Evolutionary conservation across 2,797 vertebrate genomes (phyloP).

Genomic region (Sebastes cheni): DNA sequence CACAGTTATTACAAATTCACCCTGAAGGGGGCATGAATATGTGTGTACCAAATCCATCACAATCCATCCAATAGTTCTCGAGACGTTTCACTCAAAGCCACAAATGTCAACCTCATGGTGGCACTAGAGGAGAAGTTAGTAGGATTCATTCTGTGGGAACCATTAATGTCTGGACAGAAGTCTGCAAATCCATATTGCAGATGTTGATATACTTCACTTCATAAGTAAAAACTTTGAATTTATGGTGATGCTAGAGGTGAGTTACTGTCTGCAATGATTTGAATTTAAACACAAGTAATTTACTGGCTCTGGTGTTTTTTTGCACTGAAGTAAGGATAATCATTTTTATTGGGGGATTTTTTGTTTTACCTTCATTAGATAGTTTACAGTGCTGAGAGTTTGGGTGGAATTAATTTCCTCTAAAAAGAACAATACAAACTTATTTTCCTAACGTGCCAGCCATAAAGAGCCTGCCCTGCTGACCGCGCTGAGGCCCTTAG

Average conservation of each 20-base stretch:
- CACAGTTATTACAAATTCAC: background rate
- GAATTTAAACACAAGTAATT: background rate
- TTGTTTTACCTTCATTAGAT: background rate
- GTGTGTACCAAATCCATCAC: background rate
- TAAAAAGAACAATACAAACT: background rate
- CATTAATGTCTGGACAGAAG: background rate
- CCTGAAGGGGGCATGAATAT: background rate
- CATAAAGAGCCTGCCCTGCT: background rate
- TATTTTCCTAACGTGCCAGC: background rate
- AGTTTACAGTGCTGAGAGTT: background rate
- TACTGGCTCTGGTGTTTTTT: background rate
- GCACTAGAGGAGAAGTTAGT: no score
- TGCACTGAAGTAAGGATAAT: background rate
- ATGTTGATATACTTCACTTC: background rate
- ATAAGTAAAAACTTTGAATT: background rate
- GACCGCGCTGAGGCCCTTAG: conserved; percentile 2
- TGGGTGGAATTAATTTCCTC: no score
- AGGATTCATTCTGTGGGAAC: background rate
- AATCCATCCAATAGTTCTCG: background rate
- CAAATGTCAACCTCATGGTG: background rate
- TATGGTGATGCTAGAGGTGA: background rate
- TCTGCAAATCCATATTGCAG: background rate
- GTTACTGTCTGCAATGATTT: no score
- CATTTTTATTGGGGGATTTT: background rate
- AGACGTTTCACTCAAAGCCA: background rate